Conservation (phyloP, 2,113 vertebrate species). For the Xenopus laevis region DNA sequence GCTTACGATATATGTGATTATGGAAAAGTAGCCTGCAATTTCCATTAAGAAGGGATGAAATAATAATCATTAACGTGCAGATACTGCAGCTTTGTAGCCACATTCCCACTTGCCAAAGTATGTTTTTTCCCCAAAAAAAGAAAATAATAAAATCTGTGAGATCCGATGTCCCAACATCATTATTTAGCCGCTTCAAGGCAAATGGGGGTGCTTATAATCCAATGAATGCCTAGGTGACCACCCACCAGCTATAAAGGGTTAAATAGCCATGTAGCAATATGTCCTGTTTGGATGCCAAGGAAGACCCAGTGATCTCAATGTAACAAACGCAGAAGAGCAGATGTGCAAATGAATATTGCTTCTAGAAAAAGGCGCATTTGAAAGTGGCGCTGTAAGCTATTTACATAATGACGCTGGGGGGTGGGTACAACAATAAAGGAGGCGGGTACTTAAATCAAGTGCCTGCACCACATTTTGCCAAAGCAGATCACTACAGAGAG, state of each 20-base stretch:
- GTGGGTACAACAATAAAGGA: constrained; percentile 27
- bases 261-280: not conserved
- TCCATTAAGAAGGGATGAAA: constrained; percentile 53
- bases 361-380: constrained; percentile 4
- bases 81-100: constrained; percentile 70
- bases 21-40: constrained; percentile 55
- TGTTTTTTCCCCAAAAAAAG: not conserved
- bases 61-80: constrained; percentile 47
- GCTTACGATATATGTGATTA: constrained; percentile 63
- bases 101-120: constrained; percentile 41
- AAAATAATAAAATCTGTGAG: not conserved
- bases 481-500: too few species aligned
- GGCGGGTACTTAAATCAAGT: not conserved
- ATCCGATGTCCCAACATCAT: constrained; percentile 5
- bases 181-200: not conserved
- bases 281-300: not conserved
- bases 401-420: constrained; percentile 24
- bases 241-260: not conserved
- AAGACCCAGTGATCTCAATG: constrained; percentile 11
- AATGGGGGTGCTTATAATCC: not conserved
- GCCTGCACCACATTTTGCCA: not conserved
- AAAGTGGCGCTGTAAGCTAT: constrained; percentile 27
- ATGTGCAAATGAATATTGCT: constrained; percentile 33
- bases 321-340: not conserved
- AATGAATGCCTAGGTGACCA: not conserved